Base-by-base conservation (phyloP, 1,140 invertebrate species). In the Drosophila auraria region DNA sequence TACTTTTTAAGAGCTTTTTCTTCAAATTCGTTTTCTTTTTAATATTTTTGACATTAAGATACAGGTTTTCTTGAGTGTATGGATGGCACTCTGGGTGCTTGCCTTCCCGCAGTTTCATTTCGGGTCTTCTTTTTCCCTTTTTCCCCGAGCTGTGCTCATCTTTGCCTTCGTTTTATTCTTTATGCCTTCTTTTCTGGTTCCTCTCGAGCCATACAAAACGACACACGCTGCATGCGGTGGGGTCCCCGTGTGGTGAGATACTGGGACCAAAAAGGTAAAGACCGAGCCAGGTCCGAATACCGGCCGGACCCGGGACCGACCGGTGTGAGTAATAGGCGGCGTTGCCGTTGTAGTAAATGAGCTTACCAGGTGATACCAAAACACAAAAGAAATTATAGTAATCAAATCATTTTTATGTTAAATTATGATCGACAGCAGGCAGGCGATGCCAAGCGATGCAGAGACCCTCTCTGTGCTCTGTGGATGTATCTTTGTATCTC, bases 361-460 rank as follows among this genome's bases (percentile, higher is more conserved):
- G 86, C 86, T 90, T 90, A 90, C 86, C 86, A 90, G 86, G 86
- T 90, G 86, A 90, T 90, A 90, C 87, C 86, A 90, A 90, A 90
- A 90, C 86, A 90, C 86, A 90, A 90, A 90, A 90, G 86, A 90
- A 90, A 90, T 90, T 90, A 90, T 90, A 90, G 86, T 90, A 90
- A 90, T 90, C 86, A 90, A 90, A 90, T 90, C 86, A 90, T 90
- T 90, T 90, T 90, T 90, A 90, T 90, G 86, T 90, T 90, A 90
- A 90, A 90, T 90, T 90, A 90, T 90, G 86, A 90, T 90, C 86
- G 86, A 90, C 86, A 91, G 86, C 86, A 84, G 78, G 86, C 82
- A 90, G 82, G 76, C 87, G 81, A 80, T 63, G 50, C 77, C 56
- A 38, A 30, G 51, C 57, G 27, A 44, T 38, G 51, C 17, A 40